These are phyloP conservation scores for Micropoecilia bifurca DNA, from an alignment of 2,797 vertebrate genomes.

Conservation along the genomic window DNA sequence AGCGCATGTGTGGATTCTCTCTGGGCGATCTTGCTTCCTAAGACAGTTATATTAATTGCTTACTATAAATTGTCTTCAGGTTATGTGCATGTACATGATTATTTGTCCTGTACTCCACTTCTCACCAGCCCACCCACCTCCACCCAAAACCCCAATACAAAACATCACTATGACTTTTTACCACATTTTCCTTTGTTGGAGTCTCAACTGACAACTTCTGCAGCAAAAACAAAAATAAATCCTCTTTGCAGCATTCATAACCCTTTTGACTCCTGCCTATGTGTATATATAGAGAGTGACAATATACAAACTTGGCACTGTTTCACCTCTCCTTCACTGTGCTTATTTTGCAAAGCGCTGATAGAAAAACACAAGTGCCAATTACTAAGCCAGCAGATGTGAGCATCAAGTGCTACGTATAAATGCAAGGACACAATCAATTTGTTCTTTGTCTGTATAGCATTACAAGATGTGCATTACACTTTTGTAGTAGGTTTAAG, in stretches of 20 bases:
- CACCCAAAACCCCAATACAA: neutral
- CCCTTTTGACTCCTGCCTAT: constrained; percentile 33
- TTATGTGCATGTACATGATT: neutral
- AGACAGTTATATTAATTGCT: neutral
- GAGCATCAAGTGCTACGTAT: constrained; percentile 44
- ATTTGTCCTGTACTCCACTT: neutral
- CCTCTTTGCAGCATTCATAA: constrained; percentile 32
- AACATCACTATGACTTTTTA: constrained; percentile 1
- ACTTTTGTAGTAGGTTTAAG: constrained; percentile 65
- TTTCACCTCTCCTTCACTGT: constrained; percentile 37
- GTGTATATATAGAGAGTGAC: constrained; percentile 28
- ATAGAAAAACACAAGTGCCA: constrained; percentile 57
- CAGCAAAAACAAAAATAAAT: constrained; percentile 40
- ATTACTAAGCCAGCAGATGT: constrained; percentile 66
- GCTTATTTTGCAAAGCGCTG: constrained; percentile 55
- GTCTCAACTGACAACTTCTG: constrained; percentile 30
- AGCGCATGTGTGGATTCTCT: neutral
- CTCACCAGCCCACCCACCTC: neutral
- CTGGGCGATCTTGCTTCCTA: neutral
- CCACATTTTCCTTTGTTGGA: constrained; percentile 22
- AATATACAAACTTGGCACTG: constrained; percentile 48
- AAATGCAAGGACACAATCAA: constrained; percentile 62
- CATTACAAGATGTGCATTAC: constrained; percentile 59
- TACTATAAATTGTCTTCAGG: neutral
- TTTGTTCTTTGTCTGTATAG: constrained; percentile 54